Evolutionary conservation across 1,140 invertebrate species (phyloP), one percentile per base, ranked within the genome.

Genomic region (Tenebrio molitor): DNA sequence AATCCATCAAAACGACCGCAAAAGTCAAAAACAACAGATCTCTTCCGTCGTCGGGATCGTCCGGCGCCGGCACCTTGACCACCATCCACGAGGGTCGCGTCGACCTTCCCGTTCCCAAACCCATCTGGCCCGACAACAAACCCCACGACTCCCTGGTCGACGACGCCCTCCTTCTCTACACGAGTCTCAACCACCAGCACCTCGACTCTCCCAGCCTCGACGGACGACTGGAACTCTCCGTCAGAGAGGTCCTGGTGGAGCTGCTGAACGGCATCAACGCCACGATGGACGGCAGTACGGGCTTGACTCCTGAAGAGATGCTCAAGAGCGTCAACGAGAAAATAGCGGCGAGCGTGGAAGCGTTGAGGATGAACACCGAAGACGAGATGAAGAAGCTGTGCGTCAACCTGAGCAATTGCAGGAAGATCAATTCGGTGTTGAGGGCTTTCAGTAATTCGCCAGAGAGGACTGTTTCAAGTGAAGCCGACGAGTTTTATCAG

Each of bases 221-320:
- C 19, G 36, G 65, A 16, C 77, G 69, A 10, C 53, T 76, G 1
- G 68, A 78, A 33, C 65, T 79, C 4, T 83, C 84, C 0, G 78
- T 85, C 0, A 82, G 80, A 15, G 83, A 86, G 21, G 74, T 86
- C 3, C 75, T 86, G 1, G 66, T 85, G 10, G 84, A 85, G 63
- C 74, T 86, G 16, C 82, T 85, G 53, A 80, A 79, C 33, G 83
- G 82, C 7, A 77, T 86, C n/a, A 84, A 83, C 73, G 84, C 82
- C 17, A 81, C 85, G 7, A 82, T 85, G 72, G 84, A 86, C 25
- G 82, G 82, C 3, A 81, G 82, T 23, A 81, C 71, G 16, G 71
- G 71, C 14, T 76, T 80, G 21, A 77, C 79, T 7, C 81, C 84
- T 1, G 84, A 85, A 62, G 83, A 86, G 42, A 81, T 86, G 23